phyloP scores from a whole-genome alignment of 2,888 invertebrate genomes.

The Junonia oenone region DNA sequence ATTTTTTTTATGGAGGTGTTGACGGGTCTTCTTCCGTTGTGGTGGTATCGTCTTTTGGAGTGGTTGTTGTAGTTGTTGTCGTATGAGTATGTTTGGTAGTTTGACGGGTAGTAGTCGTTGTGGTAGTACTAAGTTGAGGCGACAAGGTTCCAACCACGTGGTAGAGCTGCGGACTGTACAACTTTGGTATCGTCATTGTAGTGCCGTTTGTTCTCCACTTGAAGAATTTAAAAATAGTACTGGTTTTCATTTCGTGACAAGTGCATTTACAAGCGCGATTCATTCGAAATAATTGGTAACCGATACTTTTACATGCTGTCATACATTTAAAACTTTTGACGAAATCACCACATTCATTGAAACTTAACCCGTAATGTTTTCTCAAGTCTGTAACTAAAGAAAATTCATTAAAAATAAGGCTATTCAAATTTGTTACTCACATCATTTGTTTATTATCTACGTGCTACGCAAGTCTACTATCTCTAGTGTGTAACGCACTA shows the following conservation, averaged over 20 bases:
- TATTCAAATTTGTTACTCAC: no score
- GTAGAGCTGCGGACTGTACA: constrained; percentile 48
- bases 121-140: constrained; percentile 26
- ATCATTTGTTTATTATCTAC: no score
- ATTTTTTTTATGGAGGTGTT: no score
- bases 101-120: background rate
- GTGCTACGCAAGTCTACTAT: background rate
- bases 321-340: constrained; percentile 55
- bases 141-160: constrained; percentile 51
- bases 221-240: constrained; percentile 51
- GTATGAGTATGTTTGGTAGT: background rate
- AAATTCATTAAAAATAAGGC: background rate
- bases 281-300: constrained; percentile 51
- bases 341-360: constrained; percentile 43
- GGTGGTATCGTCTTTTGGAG: no score
- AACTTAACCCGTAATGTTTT: constrained; percentile 58
- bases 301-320: constrained; percentile 55
- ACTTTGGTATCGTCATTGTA: constrained; percentile 40
- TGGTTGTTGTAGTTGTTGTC: no score
- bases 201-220: constrained; percentile 58
- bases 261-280: constrained; percentile 49
- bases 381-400: constrained; percentile 33
- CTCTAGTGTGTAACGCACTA: background rate
- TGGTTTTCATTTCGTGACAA: constrained; percentile 54
- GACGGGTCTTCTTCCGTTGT: no score